phyloP scores from a whole-genome alignment of 2,797 vertebrate species.

The Sciaenops ocellatus region DNA sequence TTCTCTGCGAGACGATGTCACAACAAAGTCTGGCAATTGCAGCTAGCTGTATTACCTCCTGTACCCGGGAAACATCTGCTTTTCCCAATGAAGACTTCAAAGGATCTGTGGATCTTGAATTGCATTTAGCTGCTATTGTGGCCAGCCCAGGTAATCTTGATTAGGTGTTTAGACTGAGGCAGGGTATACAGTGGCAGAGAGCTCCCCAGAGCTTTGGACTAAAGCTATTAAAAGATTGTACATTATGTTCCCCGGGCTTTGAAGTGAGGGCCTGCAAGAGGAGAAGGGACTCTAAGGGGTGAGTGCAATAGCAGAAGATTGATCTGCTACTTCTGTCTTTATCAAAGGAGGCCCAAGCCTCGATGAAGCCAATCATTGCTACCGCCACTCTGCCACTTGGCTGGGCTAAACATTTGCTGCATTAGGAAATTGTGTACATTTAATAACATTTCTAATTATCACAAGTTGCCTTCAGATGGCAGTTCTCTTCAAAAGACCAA shows the following conservation, averaged over 20 bases:
- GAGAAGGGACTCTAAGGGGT: constrained; percentile 90
- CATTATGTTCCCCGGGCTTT: constrained; percentile 99
- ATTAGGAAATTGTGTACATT: constrained; percentile 86
- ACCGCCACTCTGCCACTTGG: constrained; percentile 81
- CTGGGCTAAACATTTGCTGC: constrained; percentile 86
- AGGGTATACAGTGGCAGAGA: constrained; percentile 94
- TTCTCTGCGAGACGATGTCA: constrained; percentile 94
- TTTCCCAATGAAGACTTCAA: constrained; percentile 97
- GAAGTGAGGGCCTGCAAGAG: constrained; percentile 96
- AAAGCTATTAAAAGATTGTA: constrained; percentile 99
- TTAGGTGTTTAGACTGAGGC: constrained; percentile 99
- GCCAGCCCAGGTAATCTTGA: constrained; percentile 96
- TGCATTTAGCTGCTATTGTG: constrained; percentile 99
- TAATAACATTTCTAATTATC: constrained; percentile 85
- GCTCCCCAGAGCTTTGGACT: constrained; percentile 96
- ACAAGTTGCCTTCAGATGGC: constrained; percentile 66
- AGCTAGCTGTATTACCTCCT: constrained; percentile 95
- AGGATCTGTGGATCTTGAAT: constrained; percentile 96
- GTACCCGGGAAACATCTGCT: constrained; percentile 96
- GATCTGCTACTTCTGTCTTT: constrained; percentile 90
- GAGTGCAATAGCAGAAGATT: constrained; percentile 95
- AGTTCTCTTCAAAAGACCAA: constrained; percentile 71
- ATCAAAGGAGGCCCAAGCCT: constrained; percentile 89
- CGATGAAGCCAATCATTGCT: constrained; percentile 86
- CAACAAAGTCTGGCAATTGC: constrained; percentile 99